Evolutionary conservation across 2,113 vertebrate species (phyloP).

Genomic region (Eublepharis macularius): DNA sequence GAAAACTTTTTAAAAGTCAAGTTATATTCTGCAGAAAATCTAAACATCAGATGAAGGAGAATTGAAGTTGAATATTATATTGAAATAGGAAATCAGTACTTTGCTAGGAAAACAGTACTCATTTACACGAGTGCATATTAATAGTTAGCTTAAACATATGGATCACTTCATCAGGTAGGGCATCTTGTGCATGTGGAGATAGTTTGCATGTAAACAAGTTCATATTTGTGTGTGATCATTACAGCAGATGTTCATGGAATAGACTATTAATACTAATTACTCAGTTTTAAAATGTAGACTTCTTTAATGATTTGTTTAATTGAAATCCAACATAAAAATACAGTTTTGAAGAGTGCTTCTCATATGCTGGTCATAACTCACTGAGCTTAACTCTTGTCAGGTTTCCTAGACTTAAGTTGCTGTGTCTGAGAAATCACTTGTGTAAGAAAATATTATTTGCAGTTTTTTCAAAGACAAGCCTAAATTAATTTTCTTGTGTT

Average conservation of each 20-base stretch:
- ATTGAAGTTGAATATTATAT: background rate
- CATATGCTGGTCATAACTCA: background rate
- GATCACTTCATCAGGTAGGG: background rate
- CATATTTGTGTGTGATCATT: background rate
- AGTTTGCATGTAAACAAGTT: background rate
- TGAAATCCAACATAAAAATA: background rate
- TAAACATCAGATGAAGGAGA: background rate
- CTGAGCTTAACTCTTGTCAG: background rate
- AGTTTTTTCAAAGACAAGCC: background rate
- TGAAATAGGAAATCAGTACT: fast-evolving
- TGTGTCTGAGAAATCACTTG: background rate
- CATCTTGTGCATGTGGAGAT: background rate
- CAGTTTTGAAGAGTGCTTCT: background rate
- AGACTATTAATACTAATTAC: background rate
- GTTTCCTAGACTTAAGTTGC: background rate
- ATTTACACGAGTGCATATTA: background rate
- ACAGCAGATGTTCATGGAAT: background rate
- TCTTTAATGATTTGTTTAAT: background rate
- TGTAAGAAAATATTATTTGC: background rate
- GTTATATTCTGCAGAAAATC: background rate
- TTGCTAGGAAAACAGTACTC: fast-evolving
- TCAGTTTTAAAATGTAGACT: fast-evolving
- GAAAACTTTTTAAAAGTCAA: background rate
- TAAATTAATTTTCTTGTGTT: background rate
- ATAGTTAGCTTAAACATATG: fast-evolving